Conservation (phyloP, 2,797 vertebrate genomes). For the Natrix natrix region DNA sequence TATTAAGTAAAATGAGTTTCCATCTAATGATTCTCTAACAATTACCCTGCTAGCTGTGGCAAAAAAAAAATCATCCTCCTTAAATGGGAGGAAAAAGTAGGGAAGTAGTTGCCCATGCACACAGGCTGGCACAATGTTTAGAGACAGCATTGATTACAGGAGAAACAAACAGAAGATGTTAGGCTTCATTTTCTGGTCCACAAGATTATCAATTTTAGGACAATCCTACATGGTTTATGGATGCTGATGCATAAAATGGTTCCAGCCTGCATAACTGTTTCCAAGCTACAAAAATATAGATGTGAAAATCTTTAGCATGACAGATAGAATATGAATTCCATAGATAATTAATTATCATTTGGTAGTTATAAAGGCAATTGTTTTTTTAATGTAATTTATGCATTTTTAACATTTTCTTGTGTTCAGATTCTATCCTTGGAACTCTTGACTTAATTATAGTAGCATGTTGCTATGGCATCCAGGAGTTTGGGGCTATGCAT, state of each 20-base stretch:
- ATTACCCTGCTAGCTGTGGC: neutral
- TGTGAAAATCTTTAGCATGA: neutral
- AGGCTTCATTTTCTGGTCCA: neutral
- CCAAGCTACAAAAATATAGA: neutral
- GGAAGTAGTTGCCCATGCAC: neutral
- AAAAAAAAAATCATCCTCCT: neutral
- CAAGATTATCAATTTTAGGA: neutral
- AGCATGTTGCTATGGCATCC: slow-evolving; percentile 30
- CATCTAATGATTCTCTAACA: neutral
- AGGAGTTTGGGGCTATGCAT: neutral
- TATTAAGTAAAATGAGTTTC: no score
- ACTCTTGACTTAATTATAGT: neutral
- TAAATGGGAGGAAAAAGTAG: neutral
- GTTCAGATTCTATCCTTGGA: slow-evolving; percentile 43
- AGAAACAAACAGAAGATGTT: no score
- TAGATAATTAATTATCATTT: neutral
- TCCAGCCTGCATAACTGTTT: neutral
- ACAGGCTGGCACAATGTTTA: neutral
- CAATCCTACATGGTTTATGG: neutral
- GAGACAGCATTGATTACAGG: neutral
- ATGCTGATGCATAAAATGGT: neutral
- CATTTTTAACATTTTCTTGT: neutral
- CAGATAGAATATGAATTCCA: neutral
- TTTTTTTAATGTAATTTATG: slow-evolving; percentile 22
- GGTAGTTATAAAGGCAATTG: neutral